Percentiles rank a stretch among this genome's conserved stretches.
phyloP scores from a whole-genome alignment of 35 echinoderm and acorn worm genomes.

The Ophioderma brevispina region DNA sequence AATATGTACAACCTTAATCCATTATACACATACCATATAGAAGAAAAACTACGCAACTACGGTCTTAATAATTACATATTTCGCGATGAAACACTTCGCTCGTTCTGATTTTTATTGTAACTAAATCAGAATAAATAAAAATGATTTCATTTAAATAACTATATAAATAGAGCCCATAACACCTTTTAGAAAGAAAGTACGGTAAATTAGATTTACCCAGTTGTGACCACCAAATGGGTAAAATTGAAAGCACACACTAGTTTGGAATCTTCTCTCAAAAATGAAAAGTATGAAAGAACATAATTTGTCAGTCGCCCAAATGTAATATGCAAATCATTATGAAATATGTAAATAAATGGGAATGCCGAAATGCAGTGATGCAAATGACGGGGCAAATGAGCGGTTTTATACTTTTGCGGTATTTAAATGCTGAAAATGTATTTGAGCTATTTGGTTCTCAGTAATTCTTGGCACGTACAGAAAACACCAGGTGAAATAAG shows the following conservation, averaged over 20 bases:
- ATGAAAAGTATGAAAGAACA: too few species aligned
- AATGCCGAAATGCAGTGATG: too few species aligned
- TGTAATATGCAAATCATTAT: too few species aligned
- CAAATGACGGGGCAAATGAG: too few species aligned
- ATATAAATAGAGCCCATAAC: background rate
- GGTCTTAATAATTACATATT: background rate
- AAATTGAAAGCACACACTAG: background rate
- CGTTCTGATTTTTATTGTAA: background rate
- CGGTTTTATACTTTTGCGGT: too few species aligned
- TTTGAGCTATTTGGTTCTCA: too few species aligned
- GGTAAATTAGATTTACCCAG: background rate
- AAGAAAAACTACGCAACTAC: background rate
- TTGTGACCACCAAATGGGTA: background rate
- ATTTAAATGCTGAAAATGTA: too few species aligned
- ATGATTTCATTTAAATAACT: too few species aligned
- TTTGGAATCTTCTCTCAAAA: background rate
- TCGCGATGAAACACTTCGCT: constrained; percentile 2
- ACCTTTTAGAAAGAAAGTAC: background rate
- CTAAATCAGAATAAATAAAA: background rate
- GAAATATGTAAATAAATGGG: too few species aligned
- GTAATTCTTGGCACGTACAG: too few species aligned
- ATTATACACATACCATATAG: constrained; percentile 1
- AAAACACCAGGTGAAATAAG: too few species aligned
- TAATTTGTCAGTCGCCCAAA: too few species aligned
- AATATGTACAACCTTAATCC: constrained; percentile 9